Base-by-base conservation (phyloP, 2,888 invertebrate species). In the Amiota mariae region DNA sequence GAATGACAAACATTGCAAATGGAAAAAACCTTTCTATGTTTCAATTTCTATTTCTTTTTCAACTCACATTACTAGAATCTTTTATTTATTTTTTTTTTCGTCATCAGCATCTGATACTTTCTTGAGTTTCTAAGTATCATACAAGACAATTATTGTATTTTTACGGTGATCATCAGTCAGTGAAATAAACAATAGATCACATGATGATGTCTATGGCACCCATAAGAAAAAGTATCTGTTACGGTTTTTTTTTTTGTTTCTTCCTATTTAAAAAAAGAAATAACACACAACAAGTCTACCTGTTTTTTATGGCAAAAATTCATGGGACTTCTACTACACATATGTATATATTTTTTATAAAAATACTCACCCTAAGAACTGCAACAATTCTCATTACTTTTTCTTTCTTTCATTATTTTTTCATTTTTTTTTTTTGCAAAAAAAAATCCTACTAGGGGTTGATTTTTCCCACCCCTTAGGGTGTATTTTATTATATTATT, bases 221-320 rank as follows among this genome's bases (percentile, higher is more conserved):
- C n/a, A 47, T 59, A 70, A 76, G 71, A 70, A 75, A 85, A 85
- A 82, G 82, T 85, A 82, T 83, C 81, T 81, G 64, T 82, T 85
- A 80, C 84, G 72, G 75, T 73, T 61, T 61, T 36, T 61, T 46
- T 63, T 46, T 63, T 13, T 9, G 2, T 6, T 6, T 24, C 24
- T 24, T 24, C 24, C 3, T 24, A 24, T 24, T 59, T 18, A 15
- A 36, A 36, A 36, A 36, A 36, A 36, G 36, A 36, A 36, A 36
- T 36, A 36, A 6, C 36, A 36, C 36, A 36, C 36, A 36, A 36
- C 36, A 36, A 36, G 36, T 36, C 18, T 56, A 56, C 56, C 56
- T 56, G 56, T 56, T 56, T 56, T 56, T 56, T 56, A 56, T 56
- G n/a, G 15, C 15, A 10, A 56, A 56, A 15, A 15, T n/a, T 56